phyloP scores from a whole-genome alignment of 1,140 invertebrate species.

The Phortica variegata region DNA sequence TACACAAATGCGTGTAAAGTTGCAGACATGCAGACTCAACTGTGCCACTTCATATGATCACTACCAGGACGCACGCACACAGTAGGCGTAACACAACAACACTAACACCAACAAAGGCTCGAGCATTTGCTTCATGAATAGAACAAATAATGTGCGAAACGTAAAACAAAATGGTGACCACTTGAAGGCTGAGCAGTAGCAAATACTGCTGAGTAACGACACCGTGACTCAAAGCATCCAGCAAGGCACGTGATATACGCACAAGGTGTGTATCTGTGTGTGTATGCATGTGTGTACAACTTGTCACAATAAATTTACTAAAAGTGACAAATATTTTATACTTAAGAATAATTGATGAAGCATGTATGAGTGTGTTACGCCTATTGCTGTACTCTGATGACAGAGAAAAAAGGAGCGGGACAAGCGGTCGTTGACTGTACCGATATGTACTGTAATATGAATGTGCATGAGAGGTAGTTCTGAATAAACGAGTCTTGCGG shows the following conservation, averaged over 20 bases:
- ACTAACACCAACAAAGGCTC: slow-evolving; percentile 1
- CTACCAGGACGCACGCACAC: slow-evolving; percentile 28
- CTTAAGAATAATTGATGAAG: slow-evolving; percentile 56
- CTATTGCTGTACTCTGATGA: neutral
- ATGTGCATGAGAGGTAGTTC: no score
- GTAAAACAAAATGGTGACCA: slow-evolving; percentile 41
- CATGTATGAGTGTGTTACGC: neutral
- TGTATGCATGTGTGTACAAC: slow-evolving; percentile 16
- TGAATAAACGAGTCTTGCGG: no score
- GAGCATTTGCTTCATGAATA: neutral
- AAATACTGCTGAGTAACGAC: slow-evolving; percentile 8
- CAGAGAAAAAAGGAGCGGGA: no score
- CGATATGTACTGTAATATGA: no score
- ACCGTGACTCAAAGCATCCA: slow-evolving; percentile 12
- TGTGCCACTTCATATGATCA: no score
- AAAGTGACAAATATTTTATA: slow-evolving; percentile 56
- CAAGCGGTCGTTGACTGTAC: no score
- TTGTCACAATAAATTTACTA: slow-evolving; percentile 55
- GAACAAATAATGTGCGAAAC: neutral
- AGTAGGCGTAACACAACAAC: slow-evolving; percentile 20
- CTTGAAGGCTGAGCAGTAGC: slow-evolving; percentile 24
- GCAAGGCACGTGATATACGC: slow-evolving; percentile 51
- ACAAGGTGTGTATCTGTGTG: slow-evolving; percentile 26
- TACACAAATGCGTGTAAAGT: no score
- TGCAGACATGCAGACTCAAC: no score